phyloP scores from a whole-genome alignment of 2,888 invertebrate species.

The Ferrisia virgata region DNA sequence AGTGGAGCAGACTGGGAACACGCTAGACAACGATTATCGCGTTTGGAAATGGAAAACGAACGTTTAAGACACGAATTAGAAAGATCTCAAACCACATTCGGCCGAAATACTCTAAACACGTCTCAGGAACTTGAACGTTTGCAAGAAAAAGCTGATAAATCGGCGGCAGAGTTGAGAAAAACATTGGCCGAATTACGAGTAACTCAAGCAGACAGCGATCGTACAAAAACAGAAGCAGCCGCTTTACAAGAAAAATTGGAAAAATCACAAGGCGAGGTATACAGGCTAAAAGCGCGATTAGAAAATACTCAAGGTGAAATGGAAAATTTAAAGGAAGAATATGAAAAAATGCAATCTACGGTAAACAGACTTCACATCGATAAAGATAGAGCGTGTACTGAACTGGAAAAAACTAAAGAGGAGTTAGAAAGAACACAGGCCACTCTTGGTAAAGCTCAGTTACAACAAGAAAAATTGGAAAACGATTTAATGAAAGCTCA shows the following conservation, averaged over 20 bases:
- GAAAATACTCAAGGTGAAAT: conserved; percentile 94
- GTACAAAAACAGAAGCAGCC: conserved; percentile 77
- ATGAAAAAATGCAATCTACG: conserved; percentile 79
- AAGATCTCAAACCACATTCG: conserved; percentile 77
- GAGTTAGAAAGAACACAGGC: conserved; percentile 86
- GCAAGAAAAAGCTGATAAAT: conserved; percentile 82
- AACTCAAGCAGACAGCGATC: conserved; percentile 85
- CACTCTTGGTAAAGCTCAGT: conserved; percentile 84
- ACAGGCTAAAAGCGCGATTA: conserved; percentile 85
- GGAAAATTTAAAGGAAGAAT: conserved; percentile 86
- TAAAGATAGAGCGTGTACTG: conserved; percentile 78
- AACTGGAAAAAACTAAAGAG: conserved; percentile 81
- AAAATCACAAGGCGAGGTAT: conserved; percentile 92
- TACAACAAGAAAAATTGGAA: conserved; percentile 88
- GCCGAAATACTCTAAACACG: conserved; percentile 75
- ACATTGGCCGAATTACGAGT: conserved; percentile 87
- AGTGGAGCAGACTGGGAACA: conserved; percentile 87
- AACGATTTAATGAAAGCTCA: conserved; percentile 84
- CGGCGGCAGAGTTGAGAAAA: conserved; percentile 76
- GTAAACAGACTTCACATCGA: conserved; percentile 83
- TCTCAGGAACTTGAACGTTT: conserved; percentile 78
- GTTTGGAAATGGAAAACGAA: conserved; percentile 87
- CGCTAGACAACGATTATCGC: conserved; percentile 75
- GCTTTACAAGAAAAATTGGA: conserved; percentile 88
- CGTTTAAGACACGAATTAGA: conserved; percentile 81